A percentile compares a stretch with the other conserved stretches of the same genome.
Conservation (phyloP, 1,140 invertebrate species). For the Heliothis virescens region DNA sequence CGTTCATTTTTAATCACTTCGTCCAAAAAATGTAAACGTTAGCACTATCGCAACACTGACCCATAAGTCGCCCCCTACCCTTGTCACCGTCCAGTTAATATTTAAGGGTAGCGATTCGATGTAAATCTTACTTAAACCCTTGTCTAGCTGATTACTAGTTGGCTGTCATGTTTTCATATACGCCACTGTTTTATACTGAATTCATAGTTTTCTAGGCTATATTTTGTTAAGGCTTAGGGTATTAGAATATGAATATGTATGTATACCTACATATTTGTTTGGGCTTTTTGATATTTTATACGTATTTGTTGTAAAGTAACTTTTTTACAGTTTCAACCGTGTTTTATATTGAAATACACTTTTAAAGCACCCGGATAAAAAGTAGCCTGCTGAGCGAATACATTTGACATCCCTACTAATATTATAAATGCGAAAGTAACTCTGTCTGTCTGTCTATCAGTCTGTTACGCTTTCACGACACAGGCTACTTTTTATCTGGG, state of each 20-base stretch:
- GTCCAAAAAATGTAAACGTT: conserved; percentile 11
- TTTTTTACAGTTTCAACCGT: no score
- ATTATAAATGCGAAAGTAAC: no score
- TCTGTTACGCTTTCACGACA: no score
- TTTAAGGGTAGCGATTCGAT: conserved; percentile 55
- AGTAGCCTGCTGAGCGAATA: no score
- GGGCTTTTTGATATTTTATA: not conserved
- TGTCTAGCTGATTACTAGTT: conserved; percentile 39
- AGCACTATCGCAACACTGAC: not conserved
- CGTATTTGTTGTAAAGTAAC: not conserved
- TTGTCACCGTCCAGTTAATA: conserved; percentile 61
- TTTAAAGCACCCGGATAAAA: no score
- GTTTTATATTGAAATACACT: no score
- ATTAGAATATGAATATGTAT: not conserved
- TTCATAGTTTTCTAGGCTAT: not conserved
- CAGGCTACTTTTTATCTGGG: no score
- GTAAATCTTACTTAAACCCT: conserved; percentile 66
- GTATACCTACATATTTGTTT: no score
- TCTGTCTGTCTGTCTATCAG: no score
- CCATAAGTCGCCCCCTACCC: conserved; percentile 44
- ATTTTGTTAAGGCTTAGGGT: not conserved
- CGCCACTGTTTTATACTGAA: not conserved
- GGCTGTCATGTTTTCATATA: conserved; percentile 29
- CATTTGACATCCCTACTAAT: no score
- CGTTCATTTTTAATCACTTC: not conserved